Evolutionary conservation across 2,113 vertebrate species (phyloP).

Genomic region (Rhabdornis inornatus): DNA sequence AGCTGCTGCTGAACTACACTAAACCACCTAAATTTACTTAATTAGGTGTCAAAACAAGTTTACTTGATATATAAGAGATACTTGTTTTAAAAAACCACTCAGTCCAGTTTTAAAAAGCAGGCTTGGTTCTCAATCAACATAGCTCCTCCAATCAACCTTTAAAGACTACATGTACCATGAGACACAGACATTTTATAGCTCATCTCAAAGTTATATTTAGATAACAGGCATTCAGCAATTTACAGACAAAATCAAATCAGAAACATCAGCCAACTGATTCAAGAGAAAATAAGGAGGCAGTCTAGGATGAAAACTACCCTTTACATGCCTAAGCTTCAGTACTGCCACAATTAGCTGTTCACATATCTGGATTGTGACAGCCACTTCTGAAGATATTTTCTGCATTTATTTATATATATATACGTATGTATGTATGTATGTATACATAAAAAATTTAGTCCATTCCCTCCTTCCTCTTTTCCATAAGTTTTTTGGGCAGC

Average conservation of each 20-base stretch:
- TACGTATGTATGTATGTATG: background rate
- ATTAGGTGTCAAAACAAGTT: background rate
- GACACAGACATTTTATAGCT: background rate
- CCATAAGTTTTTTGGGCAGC: background rate
- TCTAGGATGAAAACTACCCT: background rate
- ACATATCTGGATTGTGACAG: background rate
- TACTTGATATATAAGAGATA: background rate
- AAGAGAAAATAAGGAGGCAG: background rate
- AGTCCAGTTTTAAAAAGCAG: background rate
- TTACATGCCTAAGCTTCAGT: background rate
- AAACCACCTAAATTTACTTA: constrained; percentile 27
- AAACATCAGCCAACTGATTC: background rate
- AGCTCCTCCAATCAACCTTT: background rate
- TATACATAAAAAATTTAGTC: background rate
- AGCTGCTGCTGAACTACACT: constrained; percentile 1
- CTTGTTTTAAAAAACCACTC: background rate
- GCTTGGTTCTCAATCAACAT: background rate
- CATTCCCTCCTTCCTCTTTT: background rate
- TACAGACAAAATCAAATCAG: background rate
- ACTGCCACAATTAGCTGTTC: background rate
- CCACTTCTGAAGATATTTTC: background rate
- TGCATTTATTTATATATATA: rapidly evolving
- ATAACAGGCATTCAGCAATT: background rate
- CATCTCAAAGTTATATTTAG: background rate
- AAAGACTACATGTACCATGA: background rate